Conservation (phyloP, 2,888 invertebrate genomes). For the Pachliopta kotzebuea region DNA sequence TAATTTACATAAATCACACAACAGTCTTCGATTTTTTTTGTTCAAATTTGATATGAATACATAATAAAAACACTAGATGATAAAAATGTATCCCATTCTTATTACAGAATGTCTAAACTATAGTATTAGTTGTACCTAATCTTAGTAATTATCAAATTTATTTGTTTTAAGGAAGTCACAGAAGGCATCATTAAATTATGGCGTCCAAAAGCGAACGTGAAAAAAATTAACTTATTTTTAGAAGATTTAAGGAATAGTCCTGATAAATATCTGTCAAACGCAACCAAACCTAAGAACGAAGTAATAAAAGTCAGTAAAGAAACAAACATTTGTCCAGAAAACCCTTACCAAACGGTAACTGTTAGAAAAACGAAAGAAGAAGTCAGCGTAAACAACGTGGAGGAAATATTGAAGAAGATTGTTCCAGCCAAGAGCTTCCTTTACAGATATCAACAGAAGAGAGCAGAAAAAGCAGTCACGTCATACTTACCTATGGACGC, state of each 20-base stretch:
- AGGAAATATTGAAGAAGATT: conserved; percentile 63
- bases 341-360: conserved; percentile 67
- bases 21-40: too few species aligned
- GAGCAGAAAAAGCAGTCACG: conserved; percentile 47
- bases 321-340: conserved; percentile 39
- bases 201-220: conserved; percentile 61
- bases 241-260: conserved; percentile 57
- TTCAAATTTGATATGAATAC: too few species aligned
- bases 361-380: conserved; percentile 43
- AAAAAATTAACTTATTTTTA: conserved; percentile 58
- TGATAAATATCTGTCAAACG: conserved; percentile 48
- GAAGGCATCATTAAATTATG: conserved; percentile 68
- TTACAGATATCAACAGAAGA: conserved; percentile 61
- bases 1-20: too few species aligned
- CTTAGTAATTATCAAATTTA: not conserved
- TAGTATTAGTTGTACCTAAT: not conserved
- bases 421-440: conserved; percentile 72
- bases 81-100: too few species aligned
- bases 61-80: too few species aligned
- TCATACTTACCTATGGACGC: conserved; percentile 72
- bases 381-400: conserved; percentile 46
- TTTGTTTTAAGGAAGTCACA: conserved; percentile 59
- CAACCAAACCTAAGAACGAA: conserved; percentile 30
- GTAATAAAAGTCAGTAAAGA: conserved; percentile 35
- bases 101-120: too few species aligned